phyloP scores from a whole-genome alignment of 2,888 invertebrate species.

The Caenorhabditis sulstoni region DNA sequence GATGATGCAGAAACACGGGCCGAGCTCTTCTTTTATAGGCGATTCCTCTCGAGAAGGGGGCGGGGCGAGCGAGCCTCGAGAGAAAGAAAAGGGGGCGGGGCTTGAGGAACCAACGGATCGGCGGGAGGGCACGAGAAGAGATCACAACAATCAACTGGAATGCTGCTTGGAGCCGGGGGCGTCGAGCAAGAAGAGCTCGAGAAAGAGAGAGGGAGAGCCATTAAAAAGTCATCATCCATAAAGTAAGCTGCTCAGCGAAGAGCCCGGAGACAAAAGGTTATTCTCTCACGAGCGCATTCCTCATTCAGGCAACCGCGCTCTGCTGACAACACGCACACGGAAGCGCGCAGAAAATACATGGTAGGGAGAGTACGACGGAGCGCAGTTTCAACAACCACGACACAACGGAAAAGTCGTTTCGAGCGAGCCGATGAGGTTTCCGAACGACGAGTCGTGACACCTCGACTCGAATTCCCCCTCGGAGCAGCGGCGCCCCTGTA shows the following conservation, averaged over 20 bases:
- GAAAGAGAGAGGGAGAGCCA: not conserved
- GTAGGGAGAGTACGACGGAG: too few relatives aligned
- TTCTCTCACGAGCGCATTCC: not conserved
- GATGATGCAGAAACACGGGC: conserved; percentile 2
- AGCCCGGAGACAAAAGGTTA: not conserved
- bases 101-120: not conserved
- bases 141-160: not conserved
- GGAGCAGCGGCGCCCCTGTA: too few relatives aligned
- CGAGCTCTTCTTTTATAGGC: conserved; percentile 13
- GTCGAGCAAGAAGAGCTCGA: too few relatives aligned
- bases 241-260: not conserved
- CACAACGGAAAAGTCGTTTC: too few relatives aligned
- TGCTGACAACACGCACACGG: too few relatives aligned
- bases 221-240: not conserved
- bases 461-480: too few relatives aligned
- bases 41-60: conserved; percentile 4
- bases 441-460: too few relatives aligned
- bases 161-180: not conserved
- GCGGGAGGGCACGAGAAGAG: not conserved
- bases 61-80: conserved; percentile 5
- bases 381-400: too few relatives aligned
- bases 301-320: too few relatives aligned
- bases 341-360: too few relatives aligned
- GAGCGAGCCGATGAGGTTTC: too few relatives aligned
- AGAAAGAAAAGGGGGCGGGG: too few relatives aligned